Conservation (phyloP, 2,797 vertebrate species). For the Characodon lateralis region DNA sequence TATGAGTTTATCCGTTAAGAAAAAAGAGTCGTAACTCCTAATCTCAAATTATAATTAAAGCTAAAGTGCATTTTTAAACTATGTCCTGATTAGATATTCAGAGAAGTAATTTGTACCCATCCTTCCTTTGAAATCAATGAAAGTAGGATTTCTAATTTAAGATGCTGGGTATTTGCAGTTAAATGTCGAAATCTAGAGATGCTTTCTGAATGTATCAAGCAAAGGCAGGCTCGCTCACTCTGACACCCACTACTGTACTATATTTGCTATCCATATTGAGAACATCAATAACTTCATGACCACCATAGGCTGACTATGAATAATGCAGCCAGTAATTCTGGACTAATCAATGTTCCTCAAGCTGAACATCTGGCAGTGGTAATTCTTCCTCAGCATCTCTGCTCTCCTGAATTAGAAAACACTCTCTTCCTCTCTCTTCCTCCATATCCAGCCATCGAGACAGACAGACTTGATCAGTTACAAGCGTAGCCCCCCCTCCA, state of each 20-base stretch:
- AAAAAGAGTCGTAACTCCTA: constrained; percentile 65
- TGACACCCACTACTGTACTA: constrained; percentile 74
- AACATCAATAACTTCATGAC: constrained; percentile 81
- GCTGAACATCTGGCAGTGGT: constrained; percentile 82
- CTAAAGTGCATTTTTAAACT: constrained; percentile 65
- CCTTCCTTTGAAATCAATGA: constrained; percentile 55
- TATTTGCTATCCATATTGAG: constrained; percentile 78
- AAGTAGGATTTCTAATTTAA: constrained; percentile 54
- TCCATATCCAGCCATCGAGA: constrained; percentile 59
- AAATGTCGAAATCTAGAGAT: constrained; percentile 61
- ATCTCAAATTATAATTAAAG: constrained; percentile 71
- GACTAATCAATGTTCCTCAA: constrained; percentile 83
- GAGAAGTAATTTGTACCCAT: constrained; percentile 42
- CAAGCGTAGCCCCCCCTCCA: constrained; percentile 37
- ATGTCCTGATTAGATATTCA: constrained; percentile 66
- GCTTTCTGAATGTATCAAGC: constrained; percentile 53
- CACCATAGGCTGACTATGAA: constrained; percentile 80
- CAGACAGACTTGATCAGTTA: constrained; percentile 77
- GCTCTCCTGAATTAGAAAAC: constrained; percentile 81
- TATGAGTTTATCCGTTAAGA: constrained; percentile 70
- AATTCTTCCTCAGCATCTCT: constrained; percentile 79
- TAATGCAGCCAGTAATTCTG: constrained; percentile 80
- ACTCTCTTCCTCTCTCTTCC: constrained; percentile 49
- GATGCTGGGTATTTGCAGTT: constrained; percentile 49
- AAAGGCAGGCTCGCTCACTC: constrained; percentile 56